Base-by-base conservation (phyloP, 2,113 vertebrate genomes). In the Eurystomus gularis region DNA sequence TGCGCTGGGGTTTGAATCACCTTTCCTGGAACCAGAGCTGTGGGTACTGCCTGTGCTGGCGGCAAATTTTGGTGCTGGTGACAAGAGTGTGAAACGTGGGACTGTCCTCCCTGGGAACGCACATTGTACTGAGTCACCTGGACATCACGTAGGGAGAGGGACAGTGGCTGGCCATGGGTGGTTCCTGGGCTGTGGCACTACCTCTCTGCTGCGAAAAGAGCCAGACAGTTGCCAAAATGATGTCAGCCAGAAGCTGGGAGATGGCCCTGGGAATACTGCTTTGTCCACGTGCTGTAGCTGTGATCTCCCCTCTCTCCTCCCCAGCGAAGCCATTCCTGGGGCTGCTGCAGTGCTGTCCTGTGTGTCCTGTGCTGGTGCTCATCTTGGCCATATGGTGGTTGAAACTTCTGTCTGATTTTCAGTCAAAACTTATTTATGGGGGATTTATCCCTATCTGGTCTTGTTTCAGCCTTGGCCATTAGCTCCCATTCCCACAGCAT, bases 1-100 rank as follows among this genome's bases (percentile, higher is more conserved):
- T 18, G 83, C 71, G 91, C 93, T 42, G 60, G 44, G 44, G 58
- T 58, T 69, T 82, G 79, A 97, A 55, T 96, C 95, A 78, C 68
- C 64, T 82, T 70, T 88, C 57, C 70, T 90, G 82, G 70, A 89
- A 40, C 18, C 81, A 48, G 73, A 79, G 66, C 84, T 70, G 46
- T 17, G 65, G 69, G 68, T 46, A 4, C 76, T 86, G 82, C 83
- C 86, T 0, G 0, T 73, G 93, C 86, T 78, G 72, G 44, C 69
- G 46, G n/a, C 54, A 52, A 17, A 3, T 28, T 8, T 84, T 13
- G 13, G 6, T 28, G 68, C 75, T 75, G 80, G 13, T 86, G 89
- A 79, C 0, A 8, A 77, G 20, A 26, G 28, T 11, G 42, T 60
- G 93, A 66, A 73, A 73, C 2, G 2, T 62, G 86, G 93, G 76